Evolutionary conservation across 1,140 invertebrate species (phyloP).

Genomic region (Zaprionus lachaisei): DNA sequence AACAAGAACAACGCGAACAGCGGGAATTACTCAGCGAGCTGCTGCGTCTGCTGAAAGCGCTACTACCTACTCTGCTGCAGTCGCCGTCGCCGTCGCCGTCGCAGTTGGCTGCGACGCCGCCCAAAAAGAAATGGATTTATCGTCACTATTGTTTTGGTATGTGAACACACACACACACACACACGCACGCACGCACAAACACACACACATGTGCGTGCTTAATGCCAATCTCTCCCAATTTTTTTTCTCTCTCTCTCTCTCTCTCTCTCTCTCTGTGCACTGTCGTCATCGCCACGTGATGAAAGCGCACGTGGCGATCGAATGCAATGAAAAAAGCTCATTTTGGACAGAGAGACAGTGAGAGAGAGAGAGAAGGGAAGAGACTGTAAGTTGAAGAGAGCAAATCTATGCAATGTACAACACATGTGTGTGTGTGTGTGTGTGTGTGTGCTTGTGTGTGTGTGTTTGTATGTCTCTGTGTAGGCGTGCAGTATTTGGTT

Average conservation of each 20-base stretch:
- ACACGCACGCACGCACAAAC: neutral
- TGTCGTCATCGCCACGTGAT: slow-evolving; percentile 41
- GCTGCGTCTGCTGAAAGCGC: slow-evolving; percentile 40
- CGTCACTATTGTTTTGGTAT: slow-evolving; percentile 37
- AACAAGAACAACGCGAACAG: slow-evolving; percentile 20
- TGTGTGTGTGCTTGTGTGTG: neutral
- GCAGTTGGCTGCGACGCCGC: slow-evolving; percentile 7
- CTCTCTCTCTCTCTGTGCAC: neutral
- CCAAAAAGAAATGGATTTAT: slow-evolving; percentile 55
- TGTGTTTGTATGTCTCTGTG: neutral
- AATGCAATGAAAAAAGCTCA: slow-evolving; percentile 14
- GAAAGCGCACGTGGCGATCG: slow-evolving; percentile 46
- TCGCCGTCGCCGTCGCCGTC: neutral
- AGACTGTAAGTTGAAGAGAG: neutral
- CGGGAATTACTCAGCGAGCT: slow-evolving; percentile 42
- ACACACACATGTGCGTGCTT: slow-evolving; percentile 14
- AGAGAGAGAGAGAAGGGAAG: neutral
- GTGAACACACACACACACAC: slow-evolving; percentile 14
- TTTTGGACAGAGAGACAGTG: neutral
- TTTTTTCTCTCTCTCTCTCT: neutral
- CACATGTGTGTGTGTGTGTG: neutral
- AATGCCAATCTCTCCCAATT: slow-evolving; percentile 1
- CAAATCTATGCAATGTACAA: neutral
- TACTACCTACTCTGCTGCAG: slow-evolving; percentile 39
- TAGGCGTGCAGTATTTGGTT: neutral